phyloP scores from a whole-genome alignment of 2,888 invertebrate genomes.

The Hypselothyrea guttata region DNA sequence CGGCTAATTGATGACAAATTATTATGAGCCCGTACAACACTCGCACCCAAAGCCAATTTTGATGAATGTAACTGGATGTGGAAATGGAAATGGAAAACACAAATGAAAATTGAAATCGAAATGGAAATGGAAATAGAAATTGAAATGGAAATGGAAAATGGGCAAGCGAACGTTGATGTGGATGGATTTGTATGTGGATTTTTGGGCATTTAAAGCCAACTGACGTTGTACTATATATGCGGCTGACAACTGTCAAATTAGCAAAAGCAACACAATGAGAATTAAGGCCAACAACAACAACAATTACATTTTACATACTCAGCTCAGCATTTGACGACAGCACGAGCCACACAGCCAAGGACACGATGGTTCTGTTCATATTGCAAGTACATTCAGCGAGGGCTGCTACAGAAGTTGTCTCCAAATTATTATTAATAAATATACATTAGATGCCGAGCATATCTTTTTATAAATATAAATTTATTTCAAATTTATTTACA shows the following conservation, averaged over 20 bases:
- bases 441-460: too few species aligned
- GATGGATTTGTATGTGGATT: background rate
- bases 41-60: conserved; percentile 76
- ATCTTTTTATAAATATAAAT: too few species aligned
- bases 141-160: conserved; percentile 5
- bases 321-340: conserved; percentile 26
- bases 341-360: conserved; percentile 55
- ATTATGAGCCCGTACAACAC: conserved; percentile 64
- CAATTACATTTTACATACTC: conserved; percentile 57
- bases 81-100: conserved; percentile 37
- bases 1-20: conserved; percentile 78
- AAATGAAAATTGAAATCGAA: conserved; percentile 31
- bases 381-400: conserved; percentile 34
- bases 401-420: conserved; percentile 16
- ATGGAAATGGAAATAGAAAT: conserved; percentile 22
- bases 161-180: background rate
- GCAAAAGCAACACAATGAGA: conserved; percentile 60
- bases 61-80: conserved; percentile 61
- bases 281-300: conserved; percentile 61
- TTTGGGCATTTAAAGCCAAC: conserved; percentile 42
- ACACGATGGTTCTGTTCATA: conserved; percentile 52
- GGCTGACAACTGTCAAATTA: conserved; percentile 77
- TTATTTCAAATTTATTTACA: too few species aligned
- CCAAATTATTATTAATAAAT: too few species aligned
- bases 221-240: conserved; percentile 46